A percentile compares a stretch with the other conserved stretches of the same genome.
These are phyloP conservation scores for Stenolophus ochropezus DNA, from an alignment of 2,888 invertebrate species.

Conservation along the genomic window DNA sequence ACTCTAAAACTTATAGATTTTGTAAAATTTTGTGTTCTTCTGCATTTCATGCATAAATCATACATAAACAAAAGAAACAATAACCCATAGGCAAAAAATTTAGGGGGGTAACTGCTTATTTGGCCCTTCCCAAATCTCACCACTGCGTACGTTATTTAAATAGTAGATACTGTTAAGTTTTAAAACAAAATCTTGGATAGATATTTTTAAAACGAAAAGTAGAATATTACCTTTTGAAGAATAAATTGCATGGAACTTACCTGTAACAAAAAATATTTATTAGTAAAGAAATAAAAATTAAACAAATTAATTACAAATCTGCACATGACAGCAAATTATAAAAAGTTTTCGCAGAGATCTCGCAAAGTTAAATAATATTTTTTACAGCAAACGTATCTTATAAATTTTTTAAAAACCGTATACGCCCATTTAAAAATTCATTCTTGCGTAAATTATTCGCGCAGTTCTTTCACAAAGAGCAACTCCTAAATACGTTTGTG, in stretches of 20 bases:
- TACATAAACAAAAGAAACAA: no score
- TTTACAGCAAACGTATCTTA: slow-evolving; percentile 17
- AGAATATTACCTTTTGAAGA: not conserved
- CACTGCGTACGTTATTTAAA: no score
- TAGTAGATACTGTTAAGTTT: no score
- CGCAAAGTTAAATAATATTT: slow-evolving; percentile 26
- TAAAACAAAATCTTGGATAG: no score
- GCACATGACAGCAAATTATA: not conserved
- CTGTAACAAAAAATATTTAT: slow-evolving; percentile 7
- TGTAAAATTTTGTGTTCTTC: no score
- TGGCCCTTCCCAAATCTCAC: no score
- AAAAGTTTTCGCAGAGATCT: not conserved
- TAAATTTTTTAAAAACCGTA: slow-evolving; percentile 31
- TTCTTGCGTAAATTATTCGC: slow-evolving; percentile 15
- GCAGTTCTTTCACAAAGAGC: slow-evolving; percentile 11
- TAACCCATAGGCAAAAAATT: no score
- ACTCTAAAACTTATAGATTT: no score
- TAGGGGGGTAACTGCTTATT: no score
- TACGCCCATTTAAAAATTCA: slow-evolving; percentile 23
- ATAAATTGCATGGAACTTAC: not conserved
- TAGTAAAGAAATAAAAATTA: not conserved
- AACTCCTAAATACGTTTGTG: slow-evolving; percentile 39
- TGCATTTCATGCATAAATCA: no score
- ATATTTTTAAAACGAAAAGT: no score
- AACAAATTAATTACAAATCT: not conserved